Conservation (phyloP, 2,113 vertebrate genomes). For the Alces alces region DNA sequence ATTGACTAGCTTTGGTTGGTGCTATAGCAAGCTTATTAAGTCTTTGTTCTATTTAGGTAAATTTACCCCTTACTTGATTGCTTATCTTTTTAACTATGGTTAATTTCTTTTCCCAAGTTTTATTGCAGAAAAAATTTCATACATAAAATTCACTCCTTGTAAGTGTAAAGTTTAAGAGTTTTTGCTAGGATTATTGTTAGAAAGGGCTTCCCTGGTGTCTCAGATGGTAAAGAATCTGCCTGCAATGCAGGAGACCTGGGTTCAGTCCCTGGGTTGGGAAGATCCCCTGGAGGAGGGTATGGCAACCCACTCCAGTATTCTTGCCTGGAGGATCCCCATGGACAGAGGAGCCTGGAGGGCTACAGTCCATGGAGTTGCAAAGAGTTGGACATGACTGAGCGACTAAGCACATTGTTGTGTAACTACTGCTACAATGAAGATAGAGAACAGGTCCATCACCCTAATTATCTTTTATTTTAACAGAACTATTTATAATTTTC, state of each 20-base stretch:
- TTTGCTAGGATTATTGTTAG: background rate
- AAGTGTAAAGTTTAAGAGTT: conserved; percentile 35
- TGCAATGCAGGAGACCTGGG: background rate
- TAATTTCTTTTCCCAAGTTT: background rate
- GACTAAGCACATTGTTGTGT: background rate
- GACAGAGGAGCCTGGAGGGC: background rate
- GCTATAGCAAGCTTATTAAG: background rate
- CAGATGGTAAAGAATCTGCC: background rate
- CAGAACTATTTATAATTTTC: background rate
- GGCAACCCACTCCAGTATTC: background rate
- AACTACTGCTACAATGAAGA: background rate
- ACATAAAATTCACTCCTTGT: background rate
- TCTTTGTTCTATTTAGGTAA: background rate
- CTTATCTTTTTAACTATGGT: background rate
- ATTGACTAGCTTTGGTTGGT: background rate
- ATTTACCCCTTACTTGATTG: background rate
- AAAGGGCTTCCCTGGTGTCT: background rate
- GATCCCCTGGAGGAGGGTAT: background rate
- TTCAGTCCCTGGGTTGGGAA: background rate
- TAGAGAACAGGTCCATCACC: background rate
- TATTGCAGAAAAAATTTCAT: background rate
- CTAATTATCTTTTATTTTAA: background rate
- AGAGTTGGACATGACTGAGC: background rate
- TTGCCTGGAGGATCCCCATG: background rate
- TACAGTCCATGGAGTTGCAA: background rate